These are phyloP conservation scores for Florisuga fusca DNA, from an alignment of 2,797 vertebrate species.

Conservation along the genomic window DNA sequence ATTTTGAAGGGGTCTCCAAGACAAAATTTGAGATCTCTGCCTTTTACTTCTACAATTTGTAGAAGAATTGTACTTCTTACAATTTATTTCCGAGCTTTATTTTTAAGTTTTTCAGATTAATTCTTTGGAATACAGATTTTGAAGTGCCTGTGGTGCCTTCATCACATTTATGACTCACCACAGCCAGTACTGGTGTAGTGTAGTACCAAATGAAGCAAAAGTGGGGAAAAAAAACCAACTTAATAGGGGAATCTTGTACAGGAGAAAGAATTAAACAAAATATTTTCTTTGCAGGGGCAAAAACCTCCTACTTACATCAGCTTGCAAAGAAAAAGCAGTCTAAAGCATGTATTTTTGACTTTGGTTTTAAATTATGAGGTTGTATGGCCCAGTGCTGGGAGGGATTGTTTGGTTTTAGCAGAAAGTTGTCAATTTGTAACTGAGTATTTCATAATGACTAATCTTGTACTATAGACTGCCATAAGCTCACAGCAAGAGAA, in stretches of 20 bases:
- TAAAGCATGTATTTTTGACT: not conserved
- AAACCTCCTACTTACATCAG: not conserved
- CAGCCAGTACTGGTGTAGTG: not conserved
- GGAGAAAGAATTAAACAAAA: not conserved
- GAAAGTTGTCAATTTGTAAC: constrained; percentile 67
- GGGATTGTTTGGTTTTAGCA: constrained; percentile 55
- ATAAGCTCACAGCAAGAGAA: constrained; percentile 60
- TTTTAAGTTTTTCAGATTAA: not conserved
- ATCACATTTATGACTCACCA: not conserved
- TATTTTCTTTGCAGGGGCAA: not conserved
- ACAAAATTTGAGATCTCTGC: not conserved
- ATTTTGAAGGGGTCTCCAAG: not conserved
- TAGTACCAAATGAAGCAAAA: not conserved
- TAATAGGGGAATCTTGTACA: not conserved
- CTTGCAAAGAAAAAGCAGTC: not conserved
- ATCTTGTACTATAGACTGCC: constrained; percentile 10
- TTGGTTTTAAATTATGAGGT: not conserved
- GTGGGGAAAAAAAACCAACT: not conserved
- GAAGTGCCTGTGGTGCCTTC: not conserved
- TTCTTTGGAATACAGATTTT: not conserved
- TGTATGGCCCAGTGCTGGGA: not conserved
- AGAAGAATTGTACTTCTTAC: no score
- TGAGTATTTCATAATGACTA: constrained; percentile 53
- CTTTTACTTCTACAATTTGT: not conserved
- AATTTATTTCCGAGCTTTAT: not conserved